Evolutionary conservation across 2,797 vertebrate species (phyloP).

Genomic region (Acropternis orthonyx): DNA sequence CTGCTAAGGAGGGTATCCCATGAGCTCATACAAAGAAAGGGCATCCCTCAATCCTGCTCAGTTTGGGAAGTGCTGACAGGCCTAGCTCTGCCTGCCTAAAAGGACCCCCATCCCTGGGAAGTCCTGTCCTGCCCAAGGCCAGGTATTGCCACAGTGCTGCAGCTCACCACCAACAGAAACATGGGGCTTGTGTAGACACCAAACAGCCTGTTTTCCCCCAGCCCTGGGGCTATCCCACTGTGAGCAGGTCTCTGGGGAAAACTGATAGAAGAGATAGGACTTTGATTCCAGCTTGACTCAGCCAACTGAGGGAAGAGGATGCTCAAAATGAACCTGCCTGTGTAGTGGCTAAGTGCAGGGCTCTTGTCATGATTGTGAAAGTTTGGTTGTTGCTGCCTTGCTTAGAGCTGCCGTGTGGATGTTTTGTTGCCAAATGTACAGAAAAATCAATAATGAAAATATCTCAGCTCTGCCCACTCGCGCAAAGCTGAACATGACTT

Average conservation of each 20-base stretch:
- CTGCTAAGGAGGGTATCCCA: not conserved
- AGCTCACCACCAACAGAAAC: not conserved
- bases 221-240: not conserved
- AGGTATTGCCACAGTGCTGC: not conserved
- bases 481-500: not conserved
- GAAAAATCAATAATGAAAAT: not conserved
- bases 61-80: not conserved
- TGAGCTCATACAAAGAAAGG: not conserved
- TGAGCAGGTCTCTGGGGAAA: not conserved
- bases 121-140: not conserved
- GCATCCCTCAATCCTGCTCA: not conserved
- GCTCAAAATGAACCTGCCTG: not conserved
- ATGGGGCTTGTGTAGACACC: not conserved
- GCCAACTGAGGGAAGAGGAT: not conserved
- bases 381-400: not conserved
- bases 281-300: not conserved
- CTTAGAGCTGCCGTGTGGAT: not conserved
- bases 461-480: not conserved
- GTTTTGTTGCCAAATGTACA: not conserved
- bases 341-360: not conserved
- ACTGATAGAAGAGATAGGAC: not conserved
- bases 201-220: not conserved
- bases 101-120: not conserved
- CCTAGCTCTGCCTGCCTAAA: not conserved
- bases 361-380: not conserved